phyloP scores from a whole-genome alignment of 2,888 invertebrate genomes.

The Dicyrtoma fusca region DNA sequence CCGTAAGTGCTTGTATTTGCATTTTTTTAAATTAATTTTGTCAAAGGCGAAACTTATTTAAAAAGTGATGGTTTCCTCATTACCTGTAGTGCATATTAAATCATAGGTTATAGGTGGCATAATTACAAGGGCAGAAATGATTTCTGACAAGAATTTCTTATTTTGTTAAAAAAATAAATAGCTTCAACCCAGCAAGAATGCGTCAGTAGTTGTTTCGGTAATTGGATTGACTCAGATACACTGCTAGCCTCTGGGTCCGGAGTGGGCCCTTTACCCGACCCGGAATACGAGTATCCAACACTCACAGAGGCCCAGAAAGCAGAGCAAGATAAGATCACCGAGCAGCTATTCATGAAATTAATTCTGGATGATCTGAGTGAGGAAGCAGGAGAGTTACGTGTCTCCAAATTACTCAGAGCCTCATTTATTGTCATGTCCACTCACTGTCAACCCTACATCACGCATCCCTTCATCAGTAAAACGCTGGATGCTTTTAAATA shows the following conservation, averaged over 20 bases:
- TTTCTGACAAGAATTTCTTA: neutral
- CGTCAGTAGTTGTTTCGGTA: neutral
- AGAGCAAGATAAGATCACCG: constrained; percentile 5
- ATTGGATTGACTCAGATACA: neutral
- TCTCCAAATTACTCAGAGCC: constrained; percentile 1
- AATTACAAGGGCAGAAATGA: neutral
- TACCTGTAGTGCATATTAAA: too few species aligned
- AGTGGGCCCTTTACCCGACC: too few species aligned
- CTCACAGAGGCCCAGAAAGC: neutral
- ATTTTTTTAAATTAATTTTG: too few species aligned
- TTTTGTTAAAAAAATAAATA: neutral
- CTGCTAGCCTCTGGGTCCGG: neutral
- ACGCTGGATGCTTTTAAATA: constrained; percentile 1
- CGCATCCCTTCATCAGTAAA: neutral
- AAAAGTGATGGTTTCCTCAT: too few species aligned
- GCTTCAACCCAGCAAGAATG: neutral
- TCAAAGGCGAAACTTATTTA: too few species aligned
- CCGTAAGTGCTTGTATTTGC: too few species aligned
- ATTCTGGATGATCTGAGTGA: neutral
- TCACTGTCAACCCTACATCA: constrained; percentile 18
- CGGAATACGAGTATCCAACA: constrained; percentile 8
- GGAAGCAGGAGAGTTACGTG: neutral
- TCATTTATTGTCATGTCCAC: constrained; percentile 25
- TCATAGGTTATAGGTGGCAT: too few species aligned
- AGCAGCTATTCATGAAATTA: constrained; percentile 11